Evolutionary conservation across 1,140 invertebrate species (phyloP).

Genomic region (Drosophila asahinai): DNA sequence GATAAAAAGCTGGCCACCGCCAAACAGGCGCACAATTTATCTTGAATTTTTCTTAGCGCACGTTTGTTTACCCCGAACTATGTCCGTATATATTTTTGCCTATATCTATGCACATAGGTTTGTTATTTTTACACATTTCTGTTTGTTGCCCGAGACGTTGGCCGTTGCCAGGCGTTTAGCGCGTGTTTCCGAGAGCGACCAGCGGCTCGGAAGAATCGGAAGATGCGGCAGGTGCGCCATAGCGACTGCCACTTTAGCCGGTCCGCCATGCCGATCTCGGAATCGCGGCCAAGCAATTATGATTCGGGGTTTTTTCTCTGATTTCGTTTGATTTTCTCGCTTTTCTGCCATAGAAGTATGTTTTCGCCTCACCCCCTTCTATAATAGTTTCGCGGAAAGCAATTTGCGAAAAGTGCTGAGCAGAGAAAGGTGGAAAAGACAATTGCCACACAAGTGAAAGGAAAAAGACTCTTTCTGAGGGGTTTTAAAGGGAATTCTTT

Average conservation of each 20-base stretch:
- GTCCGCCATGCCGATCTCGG: conserved; percentile 6
- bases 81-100: conserved; percentile 23
- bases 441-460: neutral
- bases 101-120: conserved; percentile 44
- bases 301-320: conserved; percentile 23
- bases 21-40: conserved; percentile 32
- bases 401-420: conserved; percentile 24
- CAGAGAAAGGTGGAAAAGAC: neutral
- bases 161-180: conserved; percentile 38
- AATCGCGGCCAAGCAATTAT: conserved; percentile 44
- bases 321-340: conserved; percentile 25
- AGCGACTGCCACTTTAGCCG: conserved; percentile 58
- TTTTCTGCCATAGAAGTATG: neutral
- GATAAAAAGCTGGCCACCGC: conserved; percentile 45
- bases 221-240: conserved; percentile 73
- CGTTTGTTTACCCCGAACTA: conserved; percentile 52
- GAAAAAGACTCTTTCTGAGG: conserved; percentile 4
- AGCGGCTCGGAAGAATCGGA: conserved; percentile 14
- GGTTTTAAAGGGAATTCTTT: neutral
- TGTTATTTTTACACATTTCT: conserved; percentile 74
- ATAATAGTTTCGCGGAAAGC: conserved; percentile 32
- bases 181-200: conserved; percentile 45
- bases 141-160: conserved; percentile 26
- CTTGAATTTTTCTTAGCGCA: conserved; percentile 45
- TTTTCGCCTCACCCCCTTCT: no score